phyloP scores from a whole-genome alignment of 2,797 vertebrate genomes.

The Thunnus albacares region DNA sequence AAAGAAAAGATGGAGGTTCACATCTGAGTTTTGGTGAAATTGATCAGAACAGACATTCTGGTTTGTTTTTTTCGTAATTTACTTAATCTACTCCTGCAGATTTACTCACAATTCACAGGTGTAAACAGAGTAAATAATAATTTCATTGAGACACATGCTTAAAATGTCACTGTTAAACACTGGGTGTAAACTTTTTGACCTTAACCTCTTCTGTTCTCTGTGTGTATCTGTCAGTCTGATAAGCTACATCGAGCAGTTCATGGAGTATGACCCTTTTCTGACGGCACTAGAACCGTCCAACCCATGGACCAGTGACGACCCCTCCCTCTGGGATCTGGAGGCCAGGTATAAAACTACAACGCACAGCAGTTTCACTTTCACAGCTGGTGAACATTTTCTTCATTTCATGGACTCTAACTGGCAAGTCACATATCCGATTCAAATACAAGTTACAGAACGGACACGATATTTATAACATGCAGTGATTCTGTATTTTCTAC shows the following conservation, averaged over 20 bases:
- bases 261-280: conserved; percentile 96
- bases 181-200: conserved; percentile 1
- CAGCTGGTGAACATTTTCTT: not conserved
- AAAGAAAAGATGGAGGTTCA: too few relatives aligned
- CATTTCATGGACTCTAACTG: not conserved
- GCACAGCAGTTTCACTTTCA: not conserved
- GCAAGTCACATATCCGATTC: not conserved
- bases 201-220: not conserved
- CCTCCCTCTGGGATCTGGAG: conserved; percentile 94
- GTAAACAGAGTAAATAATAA: not conserved
- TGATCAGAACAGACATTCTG: conserved; percentile 19
- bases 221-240: conserved; percentile 89
- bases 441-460: not conserved
- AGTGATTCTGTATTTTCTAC: not conserved
- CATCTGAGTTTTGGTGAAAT: too few relatives aligned
- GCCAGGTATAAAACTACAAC: conserved; percentile 85
- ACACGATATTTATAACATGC: not conserved
- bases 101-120: not conserved
- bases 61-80: not conserved
- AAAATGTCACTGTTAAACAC: not conserved
- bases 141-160: not conserved
- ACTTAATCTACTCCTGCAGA: not conserved
- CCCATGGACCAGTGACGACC: conserved; percentile 96
- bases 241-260: conserved; percentile 94
- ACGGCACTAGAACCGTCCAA: conserved; percentile 92